These are phyloP conservation scores for Cheilosia soror DNA, from an alignment of 2,888 invertebrate genomes.

Conservation along the genomic window DNA sequence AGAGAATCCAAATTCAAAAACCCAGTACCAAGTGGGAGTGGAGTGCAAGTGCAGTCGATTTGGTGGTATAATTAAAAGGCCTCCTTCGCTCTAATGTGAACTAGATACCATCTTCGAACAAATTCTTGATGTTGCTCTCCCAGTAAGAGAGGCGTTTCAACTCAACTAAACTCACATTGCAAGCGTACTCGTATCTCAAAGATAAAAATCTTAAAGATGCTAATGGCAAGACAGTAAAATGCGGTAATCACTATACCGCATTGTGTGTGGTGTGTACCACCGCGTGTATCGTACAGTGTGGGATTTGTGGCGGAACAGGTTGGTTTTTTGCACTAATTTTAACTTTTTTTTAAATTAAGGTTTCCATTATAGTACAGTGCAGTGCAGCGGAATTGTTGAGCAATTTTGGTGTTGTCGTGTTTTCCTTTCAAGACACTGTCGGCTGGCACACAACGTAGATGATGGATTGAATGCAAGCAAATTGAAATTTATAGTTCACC, in stretches of 20 bases:
- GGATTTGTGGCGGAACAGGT: constrained; percentile 47
- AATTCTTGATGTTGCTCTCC: constrained; percentile 16
- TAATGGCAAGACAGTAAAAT: constrained; percentile 61
- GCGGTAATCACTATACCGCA: constrained; percentile 24
- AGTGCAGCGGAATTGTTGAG: constrained; percentile 20
- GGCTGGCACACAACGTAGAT: constrained; percentile 1
- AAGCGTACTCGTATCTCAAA: constrained; percentile 45
- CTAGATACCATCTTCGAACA: constrained; percentile 44
- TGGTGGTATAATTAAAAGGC: constrained; percentile 54
- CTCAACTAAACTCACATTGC: constrained; percentile 47
- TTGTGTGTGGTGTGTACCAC: constrained; percentile 2
- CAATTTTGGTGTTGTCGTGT: constrained; percentile 36
- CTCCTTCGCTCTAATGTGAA: constrained; percentile 41
- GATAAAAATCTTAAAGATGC: constrained; percentile 53
- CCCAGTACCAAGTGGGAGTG: constrained; percentile 5
- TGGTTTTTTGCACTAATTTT: constrained; percentile 61
- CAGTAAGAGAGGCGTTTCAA: constrained; percentile 44
- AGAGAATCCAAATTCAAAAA: constrained; percentile 18
- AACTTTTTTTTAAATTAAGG: constrained; percentile 8
- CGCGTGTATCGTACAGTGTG: background rate
- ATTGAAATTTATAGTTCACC: constrained; percentile 55
- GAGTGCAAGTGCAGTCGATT: constrained; percentile 45
- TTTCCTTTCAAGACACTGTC: background rate
- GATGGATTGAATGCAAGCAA: constrained; percentile 43
- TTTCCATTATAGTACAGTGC: constrained; percentile 24